Evolutionary conservation across 2,113 vertebrate species (phyloP), one percentile per base, ranked within the genome.

Genomic region (Gasterosteus aculeatus): DNA sequence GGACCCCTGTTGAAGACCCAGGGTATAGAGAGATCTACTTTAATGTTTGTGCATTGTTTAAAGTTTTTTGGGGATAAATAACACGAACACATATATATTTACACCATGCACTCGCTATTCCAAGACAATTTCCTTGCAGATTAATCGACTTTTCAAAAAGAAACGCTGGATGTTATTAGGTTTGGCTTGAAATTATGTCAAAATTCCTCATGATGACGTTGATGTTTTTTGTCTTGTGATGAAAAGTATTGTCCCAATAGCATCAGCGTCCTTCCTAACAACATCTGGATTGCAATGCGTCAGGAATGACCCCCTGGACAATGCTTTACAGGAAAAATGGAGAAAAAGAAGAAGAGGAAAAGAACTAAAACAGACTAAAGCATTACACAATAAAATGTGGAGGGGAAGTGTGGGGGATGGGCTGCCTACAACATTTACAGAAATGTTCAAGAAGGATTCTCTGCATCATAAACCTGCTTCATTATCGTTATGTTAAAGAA

Each of bases 361-460:
- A 46, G 3, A 33, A 16, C 35, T 38, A 47, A 12, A 39, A 39
- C 19, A 4, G 4, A 15, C 26, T 4, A 10, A 41, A 54, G 62
- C 7, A 82, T 82, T 77, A 72, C 62, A 49, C 56, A 68, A 77
- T 82, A 22, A 47, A 6, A 66, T 56, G 15, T 53, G 38, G 46
- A 42, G 69, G 44, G 58, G 63, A 77, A 72, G 49, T 38, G 41
- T 3, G 42, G 29, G 39, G 49, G 44, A 18, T 51, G 16, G 10
- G 35, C 2, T 26, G 22, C 22, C 22, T 47, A 10, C 16, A 62
- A 16, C 5, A 58, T 31, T 26, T 29, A n/a, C 7, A 56, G 12
- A 54, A 22, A 42, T 7, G 3, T 35, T 62, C 2, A 22, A 69
- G 19, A 61, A 38, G 16, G 16, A 26, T 11, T 39, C 51, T 1